Evolutionary conservation across 1,140 invertebrate species (phyloP), one percentile per base, ranked within the genome.

Genomic region (Coenobita brevimanus): DNA sequence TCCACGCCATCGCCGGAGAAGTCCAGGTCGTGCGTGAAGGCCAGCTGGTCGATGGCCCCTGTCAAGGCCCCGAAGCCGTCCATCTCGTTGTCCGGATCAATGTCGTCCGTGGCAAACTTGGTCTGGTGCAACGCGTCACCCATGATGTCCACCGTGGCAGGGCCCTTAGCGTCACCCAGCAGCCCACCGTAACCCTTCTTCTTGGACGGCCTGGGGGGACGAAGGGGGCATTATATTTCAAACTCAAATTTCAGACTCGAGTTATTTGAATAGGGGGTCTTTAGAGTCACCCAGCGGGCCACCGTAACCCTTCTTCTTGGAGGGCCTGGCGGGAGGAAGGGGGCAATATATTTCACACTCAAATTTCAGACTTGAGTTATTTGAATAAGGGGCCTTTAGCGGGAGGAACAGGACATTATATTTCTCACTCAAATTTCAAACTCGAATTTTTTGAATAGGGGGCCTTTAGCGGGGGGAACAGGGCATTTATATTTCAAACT

Each of bases 1-100:
- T 90, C 89, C 10, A 90, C 33, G 36, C 91, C 92, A 87, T 91
- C 92, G 30, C 91, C 89, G 57, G 93, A 91, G 90, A 94, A 91
- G 91, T 94, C 94, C 27, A 96, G 91, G 90, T 96, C 95, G 89
- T 96, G 95, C 17, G 96, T 94, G 91, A 96, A 96, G 0, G 95
- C 94, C 93, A 97, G 95, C 80, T 97, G 96, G 91, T 97, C 96
- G 81, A 97, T 94, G n/a, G 96, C 96, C 15, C 95, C 95, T 8
- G 95, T 95, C 36, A 96, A 92, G 0, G 95, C 95, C 38, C 94
- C 94, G 46, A 89, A 88, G 10, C 89, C 87, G 27, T 80, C 88
- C 67, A 86, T 84, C 24, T 82, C 83, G 36, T 80, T 73, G 36
- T 86, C 64, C 36, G 76, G 80, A 62, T 81, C 82, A 21, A 81